Evolutionary conservation across 2,797 vertebrate species (phyloP), one percentile per base, ranked within the genome.

Genomic region (Myoxocephalus aenaeus): DNA sequence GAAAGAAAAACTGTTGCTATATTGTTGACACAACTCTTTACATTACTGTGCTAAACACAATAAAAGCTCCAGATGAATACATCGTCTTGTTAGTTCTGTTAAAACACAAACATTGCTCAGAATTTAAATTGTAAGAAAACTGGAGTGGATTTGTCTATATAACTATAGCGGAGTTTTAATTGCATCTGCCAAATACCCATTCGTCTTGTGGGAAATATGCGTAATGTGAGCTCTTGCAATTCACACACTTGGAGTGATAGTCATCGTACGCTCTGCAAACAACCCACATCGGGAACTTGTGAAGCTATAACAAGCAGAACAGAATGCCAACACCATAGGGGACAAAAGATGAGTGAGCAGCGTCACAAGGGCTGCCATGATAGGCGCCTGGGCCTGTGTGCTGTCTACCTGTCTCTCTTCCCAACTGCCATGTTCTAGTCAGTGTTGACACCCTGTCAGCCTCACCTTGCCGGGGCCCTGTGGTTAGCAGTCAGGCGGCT

Each of bases 371-470:
- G 77, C 90, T 92, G 92, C 92, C 90, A 89, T 4, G 70, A 71
- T 72, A 90, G 93, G 92, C 87, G 91, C 90, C 92, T 92, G 84
- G 76, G 61, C 81, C 73, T 84, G 84, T 89, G 86, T 87, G 83
- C 80, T 82, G 92, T 92, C 92, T 92, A 92, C 89, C 91, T 89
- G 87, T 82, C 88, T 88, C 84, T 88, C 87, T 83, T 83, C 84
- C 83, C 70, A 85, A 82, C 86, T 90, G 90, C 86, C 86, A 90
- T 86, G 83, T 92, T 89, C 82, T 80, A 90, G 90, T 93, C 90
- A 88, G 85, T 78, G 82, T 81, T 92, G 91, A 93, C 90, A 91
- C 87, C 82, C 81, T 90, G 93, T 93, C 92, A 92, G 86, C 89
- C 91, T 87, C 90, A 89, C 91, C 90, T 91, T 78, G 73, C 83